Percentiles rank a stretch among this genome's conserved stretches.
phyloP scores from a whole-genome alignment of 1,140 invertebrate genomes.

The Wasmannia auropunctata region DNA sequence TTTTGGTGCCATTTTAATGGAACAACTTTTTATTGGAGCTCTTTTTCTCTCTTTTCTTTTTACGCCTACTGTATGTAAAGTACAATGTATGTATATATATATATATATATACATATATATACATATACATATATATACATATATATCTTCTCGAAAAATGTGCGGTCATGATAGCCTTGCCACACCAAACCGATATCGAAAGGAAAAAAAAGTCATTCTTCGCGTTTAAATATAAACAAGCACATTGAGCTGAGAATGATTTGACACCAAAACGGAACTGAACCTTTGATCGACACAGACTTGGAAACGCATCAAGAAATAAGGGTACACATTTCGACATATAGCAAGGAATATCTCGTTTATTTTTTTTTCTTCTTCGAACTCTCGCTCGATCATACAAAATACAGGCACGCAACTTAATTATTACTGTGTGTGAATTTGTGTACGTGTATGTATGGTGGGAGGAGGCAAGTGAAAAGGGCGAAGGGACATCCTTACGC shows the following conservation, averaged over 20 bases:
- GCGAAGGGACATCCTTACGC: constrained; percentile 56
- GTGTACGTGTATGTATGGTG: not conserved
- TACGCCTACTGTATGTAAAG: constrained; percentile 23
- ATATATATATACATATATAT: too few species aligned
- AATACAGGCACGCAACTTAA: constrained; percentile 85
- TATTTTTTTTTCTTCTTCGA: constrained; percentile 80
- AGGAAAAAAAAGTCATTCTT: constrained; percentile 61
- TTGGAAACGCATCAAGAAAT: constrained; percentile 86
- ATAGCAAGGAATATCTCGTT: constrained; percentile 85
- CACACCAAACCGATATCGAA: constrained; percentile 86
- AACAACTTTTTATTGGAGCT: constrained; percentile 72
- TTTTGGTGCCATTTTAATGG: constrained; percentile 89
- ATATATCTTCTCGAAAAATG: constrained; percentile 67
- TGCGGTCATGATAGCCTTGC: constrained; percentile 85
- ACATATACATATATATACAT: too few species aligned
- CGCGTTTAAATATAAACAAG: constrained; percentile 84
- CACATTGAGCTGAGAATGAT: constrained; percentile 86
- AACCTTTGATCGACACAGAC: constrained; percentile 85
- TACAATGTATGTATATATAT: too few species aligned
- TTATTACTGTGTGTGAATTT: constrained; percentile 71
- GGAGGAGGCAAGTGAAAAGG: constrained; percentile 57
- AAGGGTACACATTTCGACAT: constrained; percentile 84
- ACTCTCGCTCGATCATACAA: constrained; percentile 84
- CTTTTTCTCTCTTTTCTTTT: constrained; percentile 58
- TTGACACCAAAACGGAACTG: constrained; percentile 88